A percentile compares a stretch with the other conserved stretches of the same genome.
Evolutionary conservation across 2,113 vertebrate species (phyloP).

Genomic region (Choloepus hoffmanni): DNA sequence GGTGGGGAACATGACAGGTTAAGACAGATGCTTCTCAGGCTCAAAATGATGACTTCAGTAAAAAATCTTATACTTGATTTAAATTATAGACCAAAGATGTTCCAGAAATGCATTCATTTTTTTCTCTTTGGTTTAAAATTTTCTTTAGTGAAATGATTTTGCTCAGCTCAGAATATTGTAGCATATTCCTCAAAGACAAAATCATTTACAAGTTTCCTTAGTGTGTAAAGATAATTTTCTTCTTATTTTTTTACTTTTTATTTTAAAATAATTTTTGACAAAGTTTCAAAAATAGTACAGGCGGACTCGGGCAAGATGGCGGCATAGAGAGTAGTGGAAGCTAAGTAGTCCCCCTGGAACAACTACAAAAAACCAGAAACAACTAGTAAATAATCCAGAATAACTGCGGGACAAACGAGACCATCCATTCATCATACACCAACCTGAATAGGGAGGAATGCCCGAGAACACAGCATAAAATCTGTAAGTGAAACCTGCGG

Average conservation of each 20-base stretch:
- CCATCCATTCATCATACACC: too few species aligned
- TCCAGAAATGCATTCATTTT: not conserved
- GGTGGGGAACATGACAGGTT: not conserved
- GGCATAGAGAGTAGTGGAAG: too few species aligned
- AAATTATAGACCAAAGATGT: not conserved
- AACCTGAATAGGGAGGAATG: too few species aligned
- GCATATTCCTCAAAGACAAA: not conserved
- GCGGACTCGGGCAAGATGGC: too few species aligned
- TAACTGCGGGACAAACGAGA: too few species aligned
- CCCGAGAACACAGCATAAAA: too few species aligned
- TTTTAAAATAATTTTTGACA: conserved; percentile 45
- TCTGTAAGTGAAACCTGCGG: too few species aligned
- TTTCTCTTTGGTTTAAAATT: not conserved
- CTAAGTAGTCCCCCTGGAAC: too few species aligned
- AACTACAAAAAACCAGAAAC: too few species aligned
- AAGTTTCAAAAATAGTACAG: not conserved
- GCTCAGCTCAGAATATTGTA: not conserved
- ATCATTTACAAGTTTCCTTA: not conserved
- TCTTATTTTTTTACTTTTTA: not conserved
- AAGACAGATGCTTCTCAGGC: not conserved
- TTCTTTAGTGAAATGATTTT: conserved; percentile 31
- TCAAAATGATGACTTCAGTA: not conserved
- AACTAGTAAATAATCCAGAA: too few species aligned
- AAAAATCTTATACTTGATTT: not conserved
- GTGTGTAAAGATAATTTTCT: not conserved